Evolutionary conservation across 2,113 vertebrate species (phyloP).

Genomic region (Pristiophorus japonicus): DNA sequence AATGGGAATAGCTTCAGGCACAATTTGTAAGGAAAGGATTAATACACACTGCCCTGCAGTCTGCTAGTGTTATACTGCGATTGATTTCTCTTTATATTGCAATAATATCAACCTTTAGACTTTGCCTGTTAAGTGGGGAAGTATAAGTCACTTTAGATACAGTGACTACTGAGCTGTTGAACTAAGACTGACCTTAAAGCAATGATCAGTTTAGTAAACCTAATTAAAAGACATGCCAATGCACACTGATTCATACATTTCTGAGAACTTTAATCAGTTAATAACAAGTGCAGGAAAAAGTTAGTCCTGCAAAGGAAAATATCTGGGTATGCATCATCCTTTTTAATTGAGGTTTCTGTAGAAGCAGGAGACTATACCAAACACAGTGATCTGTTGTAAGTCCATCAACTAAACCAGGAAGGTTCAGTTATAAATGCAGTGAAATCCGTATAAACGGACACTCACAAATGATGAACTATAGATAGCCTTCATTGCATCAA

Average conservation of each 20-base stretch:
- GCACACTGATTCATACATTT: not conserved
- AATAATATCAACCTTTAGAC: not conserved
- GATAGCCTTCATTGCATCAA: not conserved
- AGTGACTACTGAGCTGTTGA: not conserved
- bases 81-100: not conserved
- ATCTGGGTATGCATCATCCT: not conserved
- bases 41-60: not conserved
- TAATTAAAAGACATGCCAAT: not conserved
- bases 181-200: not conserved
- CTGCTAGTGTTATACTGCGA: not conserved
- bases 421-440: not conserved
- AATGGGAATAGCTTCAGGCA: not conserved
- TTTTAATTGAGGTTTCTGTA: not conserved
- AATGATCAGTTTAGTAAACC: not conserved
- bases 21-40: not conserved
- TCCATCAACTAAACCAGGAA: not conserved
- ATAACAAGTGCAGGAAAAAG: too few species aligned
- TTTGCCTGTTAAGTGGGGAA: not conserved
- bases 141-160: not conserved
- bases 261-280: too few species aligned
- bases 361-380: not conserved
- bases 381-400: not conserved
- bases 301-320: not conserved
- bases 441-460: not conserved
- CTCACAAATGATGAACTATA: not conserved